A percentile compares a stretch with the other conserved stretches of the same genome.
Evolutionary conservation across 2,113 vertebrate genomes (phyloP).

Genomic region (Columba livia): DNA sequence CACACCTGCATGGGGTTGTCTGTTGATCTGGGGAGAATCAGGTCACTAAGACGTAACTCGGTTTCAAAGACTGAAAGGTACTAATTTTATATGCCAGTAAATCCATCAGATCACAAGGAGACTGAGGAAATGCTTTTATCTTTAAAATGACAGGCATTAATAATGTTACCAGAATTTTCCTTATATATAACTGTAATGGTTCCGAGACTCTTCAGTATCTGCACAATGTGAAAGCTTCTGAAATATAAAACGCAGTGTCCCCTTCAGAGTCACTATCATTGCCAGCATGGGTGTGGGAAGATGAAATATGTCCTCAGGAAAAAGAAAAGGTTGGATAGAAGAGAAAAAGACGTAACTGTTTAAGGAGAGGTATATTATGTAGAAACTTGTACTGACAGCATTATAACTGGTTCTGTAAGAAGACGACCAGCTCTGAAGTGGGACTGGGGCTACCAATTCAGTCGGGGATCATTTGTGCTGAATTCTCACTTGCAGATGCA

Average conservation of each 20-base stretch:
- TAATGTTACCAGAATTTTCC: slow-evolving; percentile 57
- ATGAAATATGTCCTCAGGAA: neutral
- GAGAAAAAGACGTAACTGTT: neutral
- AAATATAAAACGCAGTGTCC: slow-evolving; percentile 37
- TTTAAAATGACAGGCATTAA: slow-evolving; percentile 69
- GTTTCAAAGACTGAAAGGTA: slow-evolving; percentile 69
- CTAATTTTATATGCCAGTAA: slow-evolving; percentile 67
- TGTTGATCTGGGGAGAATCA: slow-evolving; percentile 51
- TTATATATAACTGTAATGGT: slow-evolving; percentile 43
- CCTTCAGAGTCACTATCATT: neutral
- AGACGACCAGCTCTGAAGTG: neutral
- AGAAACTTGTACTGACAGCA: neutral
- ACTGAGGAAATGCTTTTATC: slow-evolving; percentile 67
- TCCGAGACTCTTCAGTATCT: slow-evolving; percentile 9
- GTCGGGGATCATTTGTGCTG: neutral
- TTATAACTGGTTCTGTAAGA: neutral
- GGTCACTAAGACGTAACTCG: slow-evolving; percentile 51
- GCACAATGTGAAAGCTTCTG: slow-evolving; percentile 20
- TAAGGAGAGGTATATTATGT: neutral
- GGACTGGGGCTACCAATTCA: neutral
- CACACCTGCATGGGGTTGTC: neutral
- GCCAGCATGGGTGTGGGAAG: neutral
- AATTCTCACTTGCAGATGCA: accelerated
- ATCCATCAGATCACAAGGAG: slow-evolving; percentile 65
- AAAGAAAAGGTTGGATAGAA: neutral